Evolutionary conservation across 2,113 vertebrate species (phyloP), one percentile per base, ranked within the genome.

Genomic region (Dipodomys stephensi): DNA sequence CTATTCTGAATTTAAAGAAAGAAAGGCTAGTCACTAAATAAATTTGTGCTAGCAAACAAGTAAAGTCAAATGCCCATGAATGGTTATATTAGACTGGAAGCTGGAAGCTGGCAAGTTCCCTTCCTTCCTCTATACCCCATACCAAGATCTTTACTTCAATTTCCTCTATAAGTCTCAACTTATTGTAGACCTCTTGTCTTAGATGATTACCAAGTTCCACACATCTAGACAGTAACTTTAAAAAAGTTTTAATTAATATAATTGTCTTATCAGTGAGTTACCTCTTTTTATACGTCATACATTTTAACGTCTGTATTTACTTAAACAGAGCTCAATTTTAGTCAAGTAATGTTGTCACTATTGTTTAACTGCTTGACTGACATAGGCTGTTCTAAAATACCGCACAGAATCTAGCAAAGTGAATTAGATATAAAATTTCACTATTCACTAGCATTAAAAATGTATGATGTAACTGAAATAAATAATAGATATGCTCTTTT

Each of bases 401-500:
- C 23, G 68, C 32, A 46, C 1, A 88, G 15, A 67, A 44, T 69
- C 30, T 88, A 78, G n/a, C n/a, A 27, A 30, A 92, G 35, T 72
- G 74, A 23, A 49, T 72, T 91, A 22, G 60, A 95, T 94, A 90
- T 93, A 89, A 96, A 91, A 92, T 81, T 84, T 94, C 85, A 85
- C n/a, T 28, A 46, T 85, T 80, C 44, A 35, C 77, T 78, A 92
- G 44, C 35, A 68, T 95, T 95, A 96, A 92, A 91, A 88, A 95
- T 90, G 28, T 64, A 83, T n/a, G 32, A 4, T 88, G 16, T 67
- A 68, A 87, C n/a, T 81, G 82, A 92, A 94, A 91, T 28, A 95
- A 93, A 95, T 94, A 95, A 96, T 81, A 85, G 64, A 95, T 91
- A 91, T 19, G 12, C 4, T 94, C 15, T 30, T 97, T 97, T 95